Conservation (phyloP, 2,797 vertebrate species). For the Iguana delicatissima region DNA sequence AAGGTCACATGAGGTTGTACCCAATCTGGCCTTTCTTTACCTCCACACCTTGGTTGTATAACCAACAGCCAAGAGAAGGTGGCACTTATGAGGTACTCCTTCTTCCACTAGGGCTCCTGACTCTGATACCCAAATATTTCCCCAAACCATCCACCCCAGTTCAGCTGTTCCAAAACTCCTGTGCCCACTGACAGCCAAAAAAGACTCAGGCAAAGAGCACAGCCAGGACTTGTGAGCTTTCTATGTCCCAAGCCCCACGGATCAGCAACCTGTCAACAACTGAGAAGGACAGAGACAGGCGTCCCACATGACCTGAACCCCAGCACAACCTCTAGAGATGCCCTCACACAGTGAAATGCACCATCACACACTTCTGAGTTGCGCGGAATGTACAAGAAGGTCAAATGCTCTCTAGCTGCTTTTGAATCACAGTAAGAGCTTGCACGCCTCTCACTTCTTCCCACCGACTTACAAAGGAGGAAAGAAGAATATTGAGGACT, state of each 20-base stretch:
- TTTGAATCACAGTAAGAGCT: no score
- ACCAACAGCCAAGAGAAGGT: background rate
- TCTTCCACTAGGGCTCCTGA: background rate
- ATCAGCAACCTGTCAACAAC: background rate
- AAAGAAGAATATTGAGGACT: no score
- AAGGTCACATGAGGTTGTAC: background rate
- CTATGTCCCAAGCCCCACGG: background rate
- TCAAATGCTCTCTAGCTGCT: background rate
- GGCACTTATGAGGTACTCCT: no score
- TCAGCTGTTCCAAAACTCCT: background rate
- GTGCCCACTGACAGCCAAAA: background rate
- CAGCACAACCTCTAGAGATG: background rate
- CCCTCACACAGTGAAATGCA: background rate
- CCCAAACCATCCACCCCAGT: background rate
- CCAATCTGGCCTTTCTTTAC: background rate
- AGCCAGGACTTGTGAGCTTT: no score
- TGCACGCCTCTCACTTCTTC: no score
- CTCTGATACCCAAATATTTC: background rate
- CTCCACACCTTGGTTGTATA: background rate
- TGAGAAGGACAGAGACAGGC: background rate
- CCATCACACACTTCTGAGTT: background rate
- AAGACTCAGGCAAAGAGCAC: background rate
- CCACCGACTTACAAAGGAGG: no score
- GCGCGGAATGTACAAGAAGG: background rate
- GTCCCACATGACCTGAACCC: background rate